Evolutionary conservation across 2,888 invertebrate genomes (phyloP).

Genomic region (Calliphora vomitoria): DNA sequence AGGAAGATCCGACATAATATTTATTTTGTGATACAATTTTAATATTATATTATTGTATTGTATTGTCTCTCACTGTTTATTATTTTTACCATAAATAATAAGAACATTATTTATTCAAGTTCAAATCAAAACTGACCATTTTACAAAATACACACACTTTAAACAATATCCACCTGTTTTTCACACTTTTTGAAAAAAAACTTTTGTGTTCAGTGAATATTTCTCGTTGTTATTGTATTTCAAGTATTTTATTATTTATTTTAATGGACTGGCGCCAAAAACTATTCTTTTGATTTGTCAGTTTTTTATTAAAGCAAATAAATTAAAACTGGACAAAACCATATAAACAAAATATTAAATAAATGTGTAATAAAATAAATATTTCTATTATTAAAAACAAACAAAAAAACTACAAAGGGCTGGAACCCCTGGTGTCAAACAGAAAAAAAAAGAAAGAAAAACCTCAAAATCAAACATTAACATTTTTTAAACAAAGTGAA

Average conservation of each 20-base stretch:
- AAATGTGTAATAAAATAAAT: slow-evolving; percentile 56
- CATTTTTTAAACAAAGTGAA: slow-evolving; percentile 44
- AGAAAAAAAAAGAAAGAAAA: neutral
- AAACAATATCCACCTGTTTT: slow-evolving; percentile 68
- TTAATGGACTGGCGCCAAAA: slow-evolving; percentile 71
- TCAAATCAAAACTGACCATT: slow-evolving; percentile 28
- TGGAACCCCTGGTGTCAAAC: slow-evolving; percentile 51
- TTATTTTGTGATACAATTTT: too few relatives aligned
- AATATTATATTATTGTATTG: neutral
- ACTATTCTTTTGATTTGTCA: slow-evolving; percentile 66
- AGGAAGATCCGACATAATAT: too few relatives aligned
- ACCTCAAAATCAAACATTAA: neutral
- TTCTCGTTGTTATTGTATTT: slow-evolving; percentile 27
- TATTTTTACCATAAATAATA: neutral
- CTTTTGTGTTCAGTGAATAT: neutral
- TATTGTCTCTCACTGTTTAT: neutral
- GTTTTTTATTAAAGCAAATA: slow-evolving; percentile 42
- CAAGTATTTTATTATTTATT: slow-evolving; percentile 46
- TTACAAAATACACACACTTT: slow-evolving; percentile 21
- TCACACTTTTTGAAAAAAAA: slow-evolving; percentile 54
- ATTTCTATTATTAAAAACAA: slow-evolving; percentile 51
- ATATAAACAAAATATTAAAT: slow-evolving; percentile 43
- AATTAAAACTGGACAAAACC: slow-evolving; percentile 37
- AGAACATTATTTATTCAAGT: slow-evolving; percentile 18
- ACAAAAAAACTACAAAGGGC: slow-evolving; percentile 1